Evolutionary conservation across 1,140 invertebrate genomes (phyloP), one percentile per base, ranked within the genome.

Genomic region (Zaprionus ornatus): DNA sequence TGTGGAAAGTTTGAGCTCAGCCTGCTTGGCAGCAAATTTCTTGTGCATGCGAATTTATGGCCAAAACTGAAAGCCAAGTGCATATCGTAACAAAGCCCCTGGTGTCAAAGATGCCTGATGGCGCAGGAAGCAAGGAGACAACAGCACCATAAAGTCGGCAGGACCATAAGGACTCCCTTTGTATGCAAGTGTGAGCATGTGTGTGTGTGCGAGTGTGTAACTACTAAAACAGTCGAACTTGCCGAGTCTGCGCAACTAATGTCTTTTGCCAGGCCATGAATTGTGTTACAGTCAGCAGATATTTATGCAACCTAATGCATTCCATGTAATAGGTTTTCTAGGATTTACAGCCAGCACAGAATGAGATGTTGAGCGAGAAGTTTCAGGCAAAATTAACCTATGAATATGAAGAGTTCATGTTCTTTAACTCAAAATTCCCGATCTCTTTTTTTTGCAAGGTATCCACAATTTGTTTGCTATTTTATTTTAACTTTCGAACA

Each of bases 221-320:
- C n/a, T 48, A n/a, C 17, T 50, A 7, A 19, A 50, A 50, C 9
- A 50, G 45, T 50, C 21, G 19, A 50, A 50, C 45, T 50, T 50
- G 19, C 45, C 17, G 17, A 37, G 65, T 61, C 48, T 40, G 73
- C 63, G 73, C 32, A 57, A 54, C 45, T 71, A 71, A 75, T 75
- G 73, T 35, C 73, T 59, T 75, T 64, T 59, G 67, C 73, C 42
- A 54, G 52, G 42, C 66, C 27, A 19, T 75, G 67, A 75, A 75
- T 75, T 71, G 56, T 71, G 73, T 50, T 63, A 63, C 72, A 74
- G 72, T 75, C 73, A 75, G 73, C 73, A 71, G 67, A 75, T 75
- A 75, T 75, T 71, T 75, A 71, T 71, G 73, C 73, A 71, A 60
- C 67, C 73, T 75, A 75, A 75, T 75, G 73, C 67, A 71, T 75